phyloP scores from a whole-genome alignment of 2,113 vertebrate species.

The Nothobranchius kuhntae region DNA sequence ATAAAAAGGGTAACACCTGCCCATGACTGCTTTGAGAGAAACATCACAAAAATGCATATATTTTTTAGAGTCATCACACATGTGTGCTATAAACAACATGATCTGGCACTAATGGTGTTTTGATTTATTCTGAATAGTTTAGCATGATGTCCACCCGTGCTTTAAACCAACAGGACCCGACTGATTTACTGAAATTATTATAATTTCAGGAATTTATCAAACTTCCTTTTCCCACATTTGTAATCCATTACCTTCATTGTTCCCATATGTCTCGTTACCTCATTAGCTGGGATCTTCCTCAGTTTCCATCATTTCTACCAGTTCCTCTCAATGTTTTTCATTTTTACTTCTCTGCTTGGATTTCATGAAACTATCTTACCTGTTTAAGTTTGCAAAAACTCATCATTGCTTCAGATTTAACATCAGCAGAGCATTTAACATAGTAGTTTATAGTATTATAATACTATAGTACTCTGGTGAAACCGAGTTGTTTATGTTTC shows the following conservation, averaged over 20 bases:
- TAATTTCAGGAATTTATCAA: no score
- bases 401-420: no score
- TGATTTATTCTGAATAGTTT: not conserved
- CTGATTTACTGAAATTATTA: no score
- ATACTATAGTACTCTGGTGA: no score
- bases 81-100: not conserved
- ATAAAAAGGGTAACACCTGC: not conserved
- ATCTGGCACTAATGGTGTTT: not conserved
- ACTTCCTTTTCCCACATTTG: not conserved
- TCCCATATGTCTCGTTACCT: not conserved
- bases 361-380: no score
- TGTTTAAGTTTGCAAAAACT: no score
- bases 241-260: not conserved
- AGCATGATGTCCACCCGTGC: not conserved
- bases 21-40: not conserved
- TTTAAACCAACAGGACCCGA: not conserved
- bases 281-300: not conserved
- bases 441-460: no score
- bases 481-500: no score
- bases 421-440: no score
- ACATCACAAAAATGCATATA: not conserved
- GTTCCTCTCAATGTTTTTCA: not conserved
- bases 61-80: not conserved
- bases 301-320: not conserved
- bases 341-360: not conserved